Percentiles rank a stretch among this genome's conserved stretches.
phyloP scores from a whole-genome alignment of 2,888 invertebrate species.

The Agrochola litura region DNA sequence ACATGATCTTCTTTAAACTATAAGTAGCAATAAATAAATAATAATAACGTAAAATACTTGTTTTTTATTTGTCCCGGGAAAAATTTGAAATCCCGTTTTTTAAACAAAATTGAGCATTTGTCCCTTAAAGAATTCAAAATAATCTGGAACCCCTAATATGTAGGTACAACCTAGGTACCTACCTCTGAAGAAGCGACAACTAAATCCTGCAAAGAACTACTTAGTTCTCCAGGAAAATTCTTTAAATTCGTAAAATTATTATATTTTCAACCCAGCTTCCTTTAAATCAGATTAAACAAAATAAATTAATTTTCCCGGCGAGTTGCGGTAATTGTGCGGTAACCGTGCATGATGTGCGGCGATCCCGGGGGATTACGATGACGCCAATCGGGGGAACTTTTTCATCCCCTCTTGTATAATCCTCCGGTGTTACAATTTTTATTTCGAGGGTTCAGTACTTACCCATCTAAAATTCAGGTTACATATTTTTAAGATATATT shows the following conservation, averaged over 20 bases:
- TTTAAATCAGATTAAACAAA: slow-evolving; percentile 41
- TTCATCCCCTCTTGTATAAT: slow-evolving; percentile 45
- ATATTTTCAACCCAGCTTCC: slow-evolving; percentile 7
- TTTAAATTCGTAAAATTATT: neutral
- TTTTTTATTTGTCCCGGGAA: too few species aligned
- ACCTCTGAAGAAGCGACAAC: neutral
- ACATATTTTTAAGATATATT: neutral
- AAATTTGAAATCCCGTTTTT: too few species aligned
- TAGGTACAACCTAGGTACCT: too few species aligned
- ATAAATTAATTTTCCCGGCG: slow-evolving; percentile 26
- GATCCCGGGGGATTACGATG: slow-evolving; percentile 60
- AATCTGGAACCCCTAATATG: too few species aligned
- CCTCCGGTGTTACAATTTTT: slow-evolving; percentile 4
- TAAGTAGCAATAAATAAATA: too few species aligned
- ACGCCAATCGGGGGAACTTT: slow-evolving; percentile 59
- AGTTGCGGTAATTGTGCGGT: slow-evolving; percentile 42
- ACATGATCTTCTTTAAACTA: too few species aligned
- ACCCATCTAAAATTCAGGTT: neutral
- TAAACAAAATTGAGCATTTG: too few species aligned
- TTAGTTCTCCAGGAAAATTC: neutral
- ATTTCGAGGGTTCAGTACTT: neutral
- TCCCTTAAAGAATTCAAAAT: too few species aligned
- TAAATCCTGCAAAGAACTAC: neutral
- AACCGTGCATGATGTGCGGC: slow-evolving; percentile 50
- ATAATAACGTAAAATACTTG: too few species aligned